phyloP scores from a whole-genome alignment of 23 tunicate species.

The Trididemnum clinides region DNA sequence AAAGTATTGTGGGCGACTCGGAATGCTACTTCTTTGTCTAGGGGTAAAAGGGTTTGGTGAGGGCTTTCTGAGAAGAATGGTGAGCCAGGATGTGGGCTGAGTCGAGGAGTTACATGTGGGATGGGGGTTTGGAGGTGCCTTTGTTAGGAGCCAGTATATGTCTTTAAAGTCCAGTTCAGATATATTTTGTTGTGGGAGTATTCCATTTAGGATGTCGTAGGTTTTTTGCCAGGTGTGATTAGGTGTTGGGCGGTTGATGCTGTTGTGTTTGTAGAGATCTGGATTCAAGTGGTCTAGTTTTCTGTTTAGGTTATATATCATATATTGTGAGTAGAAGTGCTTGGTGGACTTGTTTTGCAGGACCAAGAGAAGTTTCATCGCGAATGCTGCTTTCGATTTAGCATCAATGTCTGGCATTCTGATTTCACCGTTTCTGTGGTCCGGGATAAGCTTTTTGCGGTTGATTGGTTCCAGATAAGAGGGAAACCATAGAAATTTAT shows the following conservation, averaged over 20 bases:
- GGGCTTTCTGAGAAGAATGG: background rate
- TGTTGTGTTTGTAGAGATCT: background rate
- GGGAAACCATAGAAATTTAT: background rate
- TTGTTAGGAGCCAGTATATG: background rate
- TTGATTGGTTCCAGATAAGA: background rate
- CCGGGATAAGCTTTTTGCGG: background rate
- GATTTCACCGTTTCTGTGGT: background rate
- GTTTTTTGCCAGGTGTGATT: background rate
- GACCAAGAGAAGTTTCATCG: background rate
- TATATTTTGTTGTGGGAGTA: no score
- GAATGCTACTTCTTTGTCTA: background rate
- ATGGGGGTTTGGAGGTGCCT: background rate
- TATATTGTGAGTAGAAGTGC: background rate
- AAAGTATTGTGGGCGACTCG: background rate
- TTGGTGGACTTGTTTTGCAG: background rate
- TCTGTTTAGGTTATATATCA: background rate
- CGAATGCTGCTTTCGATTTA: background rate
- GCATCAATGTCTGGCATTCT: background rate
- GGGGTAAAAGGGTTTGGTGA: background rate
- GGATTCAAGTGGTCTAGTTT: background rate
- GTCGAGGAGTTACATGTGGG: background rate
- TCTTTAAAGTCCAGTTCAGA: no score
- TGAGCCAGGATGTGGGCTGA: background rate
- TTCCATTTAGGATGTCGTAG: no score
- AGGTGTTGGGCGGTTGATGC: background rate